Conservation (phyloP, 2,797 vertebrate genomes). For the Acridotheres tristis region DNA sequence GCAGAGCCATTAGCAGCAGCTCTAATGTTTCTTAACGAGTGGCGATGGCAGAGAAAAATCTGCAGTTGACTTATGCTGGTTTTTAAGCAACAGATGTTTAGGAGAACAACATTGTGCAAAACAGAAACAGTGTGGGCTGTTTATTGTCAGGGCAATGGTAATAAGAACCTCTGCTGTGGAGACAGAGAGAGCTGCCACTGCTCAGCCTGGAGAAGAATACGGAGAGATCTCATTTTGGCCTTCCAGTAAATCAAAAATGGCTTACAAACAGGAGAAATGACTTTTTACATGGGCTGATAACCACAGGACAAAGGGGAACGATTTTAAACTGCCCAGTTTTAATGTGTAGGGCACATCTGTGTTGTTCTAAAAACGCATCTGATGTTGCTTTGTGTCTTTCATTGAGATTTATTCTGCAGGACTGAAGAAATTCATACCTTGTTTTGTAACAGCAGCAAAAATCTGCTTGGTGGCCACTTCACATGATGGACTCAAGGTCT, state of each 20-base stretch:
- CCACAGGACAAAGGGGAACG: fast-evolving
- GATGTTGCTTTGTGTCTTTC: background rate
- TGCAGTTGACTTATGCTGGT: background rate
- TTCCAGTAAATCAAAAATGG: background rate
- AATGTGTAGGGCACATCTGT: no score
- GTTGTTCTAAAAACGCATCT: background rate
- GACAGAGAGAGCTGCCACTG: background rate
- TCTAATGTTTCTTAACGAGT: background rate
- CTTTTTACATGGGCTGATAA: background rate
- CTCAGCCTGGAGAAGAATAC: background rate
- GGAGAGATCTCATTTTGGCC: background rate
- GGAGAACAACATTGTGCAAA: background rate
- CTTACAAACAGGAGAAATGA: background rate
- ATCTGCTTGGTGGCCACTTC: background rate
- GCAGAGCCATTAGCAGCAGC: background rate
- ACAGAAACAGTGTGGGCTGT: background rate
- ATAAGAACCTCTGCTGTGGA: background rate
- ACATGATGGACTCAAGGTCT: background rate
- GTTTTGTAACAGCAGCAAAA: background rate
- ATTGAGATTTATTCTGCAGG: background rate
- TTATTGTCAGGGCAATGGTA: background rate
- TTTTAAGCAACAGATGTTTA: background rate
- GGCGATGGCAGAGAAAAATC: background rate
- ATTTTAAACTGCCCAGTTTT: background rate
- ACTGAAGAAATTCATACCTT: background rate